Conservation (phyloP, 2,113 vertebrate species). For the Actenoides lindsayi region DNA sequence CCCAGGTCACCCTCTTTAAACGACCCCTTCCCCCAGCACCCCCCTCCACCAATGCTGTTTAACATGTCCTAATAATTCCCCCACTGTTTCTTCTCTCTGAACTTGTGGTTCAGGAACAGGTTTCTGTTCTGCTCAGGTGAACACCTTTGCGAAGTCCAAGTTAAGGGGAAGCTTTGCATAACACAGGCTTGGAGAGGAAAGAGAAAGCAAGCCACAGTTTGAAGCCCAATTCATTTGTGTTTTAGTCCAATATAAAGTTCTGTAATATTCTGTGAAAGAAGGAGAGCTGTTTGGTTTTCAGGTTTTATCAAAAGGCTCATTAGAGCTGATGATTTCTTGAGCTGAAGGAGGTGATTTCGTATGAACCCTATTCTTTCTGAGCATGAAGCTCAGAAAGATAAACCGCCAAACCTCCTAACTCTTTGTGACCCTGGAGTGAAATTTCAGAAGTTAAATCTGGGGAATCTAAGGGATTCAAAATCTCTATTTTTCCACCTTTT, state of each 20-base stretch:
- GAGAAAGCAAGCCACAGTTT: background rate
- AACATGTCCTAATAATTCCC: background rate
- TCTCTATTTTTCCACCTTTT: background rate
- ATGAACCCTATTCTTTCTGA: background rate
- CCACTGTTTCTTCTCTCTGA: background rate
- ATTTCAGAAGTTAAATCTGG: background rate
- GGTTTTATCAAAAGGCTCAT: background rate
- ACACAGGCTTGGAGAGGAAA: background rate
- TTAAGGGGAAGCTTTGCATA: background rate
- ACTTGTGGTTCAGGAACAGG: background rate
- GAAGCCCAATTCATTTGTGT: background rate
- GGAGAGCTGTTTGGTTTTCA: no score
- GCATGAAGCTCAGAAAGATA: background rate
- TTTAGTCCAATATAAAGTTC: background rate
- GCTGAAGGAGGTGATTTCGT: background rate
- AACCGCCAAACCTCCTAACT: background rate
- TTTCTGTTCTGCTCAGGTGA: background rate
- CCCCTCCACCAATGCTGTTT: background rate
- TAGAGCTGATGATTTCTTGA: background rate
- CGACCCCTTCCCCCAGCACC: background rate
- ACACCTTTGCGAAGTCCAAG: background rate
- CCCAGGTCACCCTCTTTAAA: background rate
- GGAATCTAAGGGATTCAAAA: background rate
- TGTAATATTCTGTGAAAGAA: background rate
- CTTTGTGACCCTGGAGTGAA: background rate